Base-by-base conservation (phyloP, 2,113 vertebrate genomes). In the Oenanthe melanoleuca region DNA sequence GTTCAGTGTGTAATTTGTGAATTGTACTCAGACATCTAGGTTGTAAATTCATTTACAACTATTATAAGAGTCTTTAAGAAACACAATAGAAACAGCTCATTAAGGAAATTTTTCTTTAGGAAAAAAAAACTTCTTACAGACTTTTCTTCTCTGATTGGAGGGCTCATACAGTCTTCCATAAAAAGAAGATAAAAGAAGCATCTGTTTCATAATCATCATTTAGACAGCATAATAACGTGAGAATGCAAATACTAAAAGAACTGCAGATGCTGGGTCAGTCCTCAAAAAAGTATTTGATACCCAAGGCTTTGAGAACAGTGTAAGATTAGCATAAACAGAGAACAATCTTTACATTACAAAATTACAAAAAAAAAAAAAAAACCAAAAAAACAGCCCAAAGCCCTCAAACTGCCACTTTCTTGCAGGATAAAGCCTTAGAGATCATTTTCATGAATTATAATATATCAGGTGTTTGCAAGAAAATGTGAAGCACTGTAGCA, bases 131-230 rank as follows among this genome's bases (percentile, higher is more conserved):
- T 89, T 53, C 64, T 93, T 38, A 44, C 7, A 74, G 26, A 37
- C 9, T 52, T 59, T 67, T 88, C 37, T 66, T 81, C 31, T 79
- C 86, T 86, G 55, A n/a, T 44, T 57, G 60, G 23, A 77, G 75
- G 42, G 53, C 49, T 94, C 94, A 87, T 45, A 42, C 33, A 50
- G 69, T 77, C 14, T 94, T 96, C 37, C 37, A 40, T 61, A 38
- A 92, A 70, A 79, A 70, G 33, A 89, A 55, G 71, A 78, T 79
- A 71, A 78, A 89, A 82, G n/a, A 75, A 89, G 28, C 63, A 69
- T 86, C 47, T 95, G 65, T 93, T 88, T 91, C 72, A 66, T 92
- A 86, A 80, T 92, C 77, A 95, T 77, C 44, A 67, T 80, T 40
- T 50, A 91, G 79, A 73, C 80, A 65, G 45, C 19, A 63, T 79